A percentile compares a stretch with the other conserved stretches of the same genome.
Evolutionary conservation across 2,113 vertebrate genomes (phyloP).

Genomic region (Turnix velox): DNA sequence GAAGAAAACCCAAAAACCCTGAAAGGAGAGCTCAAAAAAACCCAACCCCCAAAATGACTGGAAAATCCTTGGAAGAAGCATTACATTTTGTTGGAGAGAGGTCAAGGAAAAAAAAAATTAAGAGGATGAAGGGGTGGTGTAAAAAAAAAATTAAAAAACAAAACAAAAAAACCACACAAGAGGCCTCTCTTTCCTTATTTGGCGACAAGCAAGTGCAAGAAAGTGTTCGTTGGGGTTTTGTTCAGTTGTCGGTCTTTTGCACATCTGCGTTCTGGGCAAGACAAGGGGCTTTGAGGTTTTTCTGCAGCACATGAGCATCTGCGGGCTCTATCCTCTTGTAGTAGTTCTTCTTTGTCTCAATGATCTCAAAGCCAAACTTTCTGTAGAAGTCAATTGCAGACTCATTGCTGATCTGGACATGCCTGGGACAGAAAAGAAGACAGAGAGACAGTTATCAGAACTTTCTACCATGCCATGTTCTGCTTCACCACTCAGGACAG

Average conservation of each 20-base stretch:
- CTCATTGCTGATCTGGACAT: conserved; percentile 99
- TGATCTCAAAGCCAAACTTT: conserved; percentile 99
- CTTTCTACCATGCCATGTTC: not conserved
- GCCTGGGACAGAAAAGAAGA: conserved; percentile 71
- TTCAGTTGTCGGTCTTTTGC: conserved; percentile 87
- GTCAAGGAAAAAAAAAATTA: conserved; percentile 33
- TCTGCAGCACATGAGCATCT: conserved; percentile 97
- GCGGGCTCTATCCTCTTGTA: conserved; percentile 99
- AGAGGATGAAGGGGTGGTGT: conserved; percentile 18
- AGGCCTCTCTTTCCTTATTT: conserved; percentile 82
- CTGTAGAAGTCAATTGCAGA: conserved; percentile 99
- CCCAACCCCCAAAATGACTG: conserved; percentile 66
- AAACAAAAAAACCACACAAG: conserved; percentile 7
- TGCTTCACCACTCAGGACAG: not conserved
- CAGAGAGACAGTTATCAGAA: not conserved
- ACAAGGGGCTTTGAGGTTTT: conserved; percentile 89
- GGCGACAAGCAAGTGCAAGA: conserved; percentile 84
- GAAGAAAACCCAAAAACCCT: not conserved
- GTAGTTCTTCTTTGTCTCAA: conserved; percentile 99
- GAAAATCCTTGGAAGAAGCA: conserved; percentile 70
- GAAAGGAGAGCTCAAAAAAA: conserved; percentile 24
- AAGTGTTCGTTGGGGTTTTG: conserved; percentile 71
- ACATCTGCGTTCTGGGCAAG: conserved; percentile 86
- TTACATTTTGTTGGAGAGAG: conserved; percentile 68
- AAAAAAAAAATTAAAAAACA: not conserved